Evolutionary conservation across 2,797 vertebrate species (phyloP), one percentile per base, ranked within the genome.

Genomic region (Intellagama lesueurii): DNA sequence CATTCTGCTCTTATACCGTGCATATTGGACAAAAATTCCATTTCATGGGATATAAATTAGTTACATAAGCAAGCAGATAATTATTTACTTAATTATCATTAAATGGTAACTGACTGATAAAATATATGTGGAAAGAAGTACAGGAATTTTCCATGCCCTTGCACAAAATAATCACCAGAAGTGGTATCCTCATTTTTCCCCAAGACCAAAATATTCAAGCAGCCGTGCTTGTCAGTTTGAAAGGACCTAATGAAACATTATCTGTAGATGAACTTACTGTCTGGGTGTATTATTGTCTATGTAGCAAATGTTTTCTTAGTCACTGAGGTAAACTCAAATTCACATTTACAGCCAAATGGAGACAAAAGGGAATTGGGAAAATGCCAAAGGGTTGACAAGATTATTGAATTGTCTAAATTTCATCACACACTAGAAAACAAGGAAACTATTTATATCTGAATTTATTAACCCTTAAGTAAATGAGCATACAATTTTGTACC

Each of bases 171-270:
- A 64, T 19, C 60, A 17, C 60, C 60, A 88, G 80, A 93, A 92
- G 91, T 79, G 2, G 72, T 1, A 89, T 94, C 47, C 90, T 88
- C 94, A 70, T 76, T 81, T 89, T 93, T 94, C 81, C 72, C 72
- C 91, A 91, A 88, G 81, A 87, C 72, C n/a, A 91, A 88, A 32
- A 87, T 85, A 60, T 1, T 60, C 91, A 89, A 92, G 73, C 77
- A 94, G 91, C 75, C 89, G 89, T 75, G 49, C 78, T 91, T 92
- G 92, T 84, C 92, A 91, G 64, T 89, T 88, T 88, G 73, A 91
- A 96, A 95, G 86, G 81, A 73, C 85, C 87, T 95, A 96, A 96
- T 93, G 88, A 95, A 97, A 93, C 82, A 91, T 89, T 94, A 94
- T 91, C 92, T 93, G 91, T 84, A 94, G 91, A 82, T 92, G 90